Percentiles rank a stretch among this genome's conserved stretches.
Evolutionary conservation across 2,888 invertebrate genomes (phyloP).

Genomic region (Drosophila mercatorum): DNA sequence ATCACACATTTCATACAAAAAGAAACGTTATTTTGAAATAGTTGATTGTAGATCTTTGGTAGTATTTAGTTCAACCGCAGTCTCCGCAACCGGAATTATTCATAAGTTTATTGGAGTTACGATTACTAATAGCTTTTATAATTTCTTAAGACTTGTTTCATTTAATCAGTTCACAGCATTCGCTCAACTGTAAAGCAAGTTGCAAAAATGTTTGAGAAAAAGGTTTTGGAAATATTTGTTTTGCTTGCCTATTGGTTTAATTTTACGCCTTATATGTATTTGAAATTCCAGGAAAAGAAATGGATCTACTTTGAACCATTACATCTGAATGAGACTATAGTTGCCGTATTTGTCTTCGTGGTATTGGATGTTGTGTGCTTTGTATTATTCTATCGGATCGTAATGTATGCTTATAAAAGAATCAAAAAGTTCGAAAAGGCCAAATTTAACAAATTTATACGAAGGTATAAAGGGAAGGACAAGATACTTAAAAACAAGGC

Average conservation of each 20-base stretch:
- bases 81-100: background rate
- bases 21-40: background rate
- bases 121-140: background rate
- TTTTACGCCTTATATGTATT: constrained; percentile 6
- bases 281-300: fast-evolving
- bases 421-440: constrained; percentile 10
- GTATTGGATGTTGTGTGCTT: constrained; percentile 4
- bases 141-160: background rate
- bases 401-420: constrained; percentile 16
- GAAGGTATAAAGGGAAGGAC: background rate
- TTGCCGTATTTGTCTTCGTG: constrained; percentile 15
- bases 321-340: background rate
- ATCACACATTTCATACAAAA: background rate
- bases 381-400: constrained; percentile 5
- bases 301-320: background rate
- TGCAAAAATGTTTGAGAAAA: constrained; percentile 30
- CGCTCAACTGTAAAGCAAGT: constrained; percentile 2
- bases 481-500: background rate
- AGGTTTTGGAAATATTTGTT: constrained; percentile 28
- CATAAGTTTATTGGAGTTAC: background rate
- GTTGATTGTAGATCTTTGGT: background rate
- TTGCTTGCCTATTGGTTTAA: constrained; percentile 4
- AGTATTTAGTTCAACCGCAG: background rate
- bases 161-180: constrained; percentile 5
- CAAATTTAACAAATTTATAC: background rate